Evolutionary conservation across 2,888 invertebrate species (phyloP).

Genomic region (Perithous albicinctus): DNA sequence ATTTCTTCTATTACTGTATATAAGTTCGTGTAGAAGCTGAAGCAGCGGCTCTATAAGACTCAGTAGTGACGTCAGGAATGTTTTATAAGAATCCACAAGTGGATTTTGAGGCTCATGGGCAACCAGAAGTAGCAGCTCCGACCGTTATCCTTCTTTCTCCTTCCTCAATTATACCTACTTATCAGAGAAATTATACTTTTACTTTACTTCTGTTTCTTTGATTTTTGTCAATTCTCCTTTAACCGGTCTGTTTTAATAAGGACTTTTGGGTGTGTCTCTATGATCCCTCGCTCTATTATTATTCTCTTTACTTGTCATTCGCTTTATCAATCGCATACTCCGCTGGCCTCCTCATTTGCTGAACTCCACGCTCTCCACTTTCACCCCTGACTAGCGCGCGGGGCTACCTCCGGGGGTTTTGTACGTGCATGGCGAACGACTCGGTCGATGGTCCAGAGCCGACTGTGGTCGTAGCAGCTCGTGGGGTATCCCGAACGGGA

Average conservation of each 20-base stretch:
- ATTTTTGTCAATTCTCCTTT: slow-evolving; percentile 30
- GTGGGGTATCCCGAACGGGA: slow-evolving; percentile 57
- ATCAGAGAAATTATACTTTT: slow-evolving; percentile 2
- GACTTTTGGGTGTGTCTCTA: not conserved
- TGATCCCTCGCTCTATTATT: slow-evolving; percentile 23
- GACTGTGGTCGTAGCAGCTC: slow-evolving; percentile 75
- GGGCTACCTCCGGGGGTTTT: slow-evolving; percentile 9
- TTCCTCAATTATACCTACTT: not conserved
- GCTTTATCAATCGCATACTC: slow-evolving; percentile 36
- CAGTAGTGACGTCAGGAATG: slow-evolving; percentile 43
- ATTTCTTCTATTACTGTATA: slow-evolving; percentile 12
- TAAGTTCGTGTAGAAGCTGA: not conserved
- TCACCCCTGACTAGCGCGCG: slow-evolving; percentile 3
- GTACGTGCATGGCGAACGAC: slow-evolving; percentile 50
- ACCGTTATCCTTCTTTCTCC: slow-evolving; percentile 32
- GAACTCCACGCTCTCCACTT: not conserved
- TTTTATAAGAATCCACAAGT: slow-evolving; percentile 50
- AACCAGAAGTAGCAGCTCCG: not conserved
- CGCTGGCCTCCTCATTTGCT: not conserved
- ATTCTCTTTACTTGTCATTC: slow-evolving; percentile 35
- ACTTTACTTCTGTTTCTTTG: slow-evolving; percentile 3
- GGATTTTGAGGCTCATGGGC: slow-evolving; percentile 49
- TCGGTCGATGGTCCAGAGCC: slow-evolving; percentile 80
- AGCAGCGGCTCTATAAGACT: slow-evolving; percentile 7
- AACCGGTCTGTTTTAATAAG: not conserved